Evolutionary conservation across 2,888 invertebrate species (phyloP), one percentile per base, ranked within the genome.

Genomic region (Lysandra coridon): DNA sequence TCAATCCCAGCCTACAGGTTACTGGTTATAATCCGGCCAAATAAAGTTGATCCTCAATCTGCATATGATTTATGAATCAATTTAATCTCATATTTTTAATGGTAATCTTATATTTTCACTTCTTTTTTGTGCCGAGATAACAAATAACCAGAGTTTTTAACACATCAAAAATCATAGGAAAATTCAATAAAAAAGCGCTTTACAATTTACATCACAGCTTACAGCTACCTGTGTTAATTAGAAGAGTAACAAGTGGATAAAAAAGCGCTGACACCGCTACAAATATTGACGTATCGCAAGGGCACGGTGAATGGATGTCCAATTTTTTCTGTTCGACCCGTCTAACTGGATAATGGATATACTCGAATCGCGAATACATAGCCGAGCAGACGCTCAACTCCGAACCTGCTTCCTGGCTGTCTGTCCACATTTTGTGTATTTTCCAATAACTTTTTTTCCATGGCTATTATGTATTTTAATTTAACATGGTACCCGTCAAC

Each of bases 251-350:
- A 17, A 76, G 79, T 80, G 60, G 78, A 30, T 78, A 73, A 49
- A 80, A 64, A 78, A 81, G 78, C 79, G 80, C 81, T 53, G 76
- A 78, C 80, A 80, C 37, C 77, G 79, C 80, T 81, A 60, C 79
- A 81, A 80, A 79, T 78, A 62, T 80, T 78, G 73, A 80, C 79
- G 77, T 14, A 79, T 80, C 80, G 76, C n/a, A 79, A 78, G 79
- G 78, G 81, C 80, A 81, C 78, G 82, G 83, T 83, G 82, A 84
- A 83, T 84, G 82, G 82, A 81, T 81, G 80, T 80, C 78, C 75
- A 78, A 82, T 80, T 83, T 82, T 82, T 82, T 83, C 44, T 78
- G 80, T 78, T 79, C 76, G 80, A 81, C 69, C 78, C 62, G 80
- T 77, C 57, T 76, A 79, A 75, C 79, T 78, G 80, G 78, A 69